Evolutionary conservation across 1,140 invertebrate genomes (phyloP).

Genomic region (Sogatella furcifera): DNA sequence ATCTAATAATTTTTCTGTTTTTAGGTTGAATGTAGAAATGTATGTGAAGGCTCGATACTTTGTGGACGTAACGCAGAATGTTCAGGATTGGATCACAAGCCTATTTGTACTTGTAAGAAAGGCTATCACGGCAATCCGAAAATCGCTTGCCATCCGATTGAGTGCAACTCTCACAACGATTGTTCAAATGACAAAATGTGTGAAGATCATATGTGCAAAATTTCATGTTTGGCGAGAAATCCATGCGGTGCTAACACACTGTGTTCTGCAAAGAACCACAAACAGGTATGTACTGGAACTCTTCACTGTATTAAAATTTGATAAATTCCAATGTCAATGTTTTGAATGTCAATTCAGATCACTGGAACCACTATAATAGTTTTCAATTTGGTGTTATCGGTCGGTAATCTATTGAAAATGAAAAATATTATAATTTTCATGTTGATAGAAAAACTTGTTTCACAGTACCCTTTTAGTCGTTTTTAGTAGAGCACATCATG

Average conservation of each 20-base stretch:
- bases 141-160: conserved; percentile 62
- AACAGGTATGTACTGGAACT: conserved; percentile 34
- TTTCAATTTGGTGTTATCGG: too few relatives aligned
- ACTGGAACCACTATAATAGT: too few relatives aligned
- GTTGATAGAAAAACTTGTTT: too few relatives aligned
- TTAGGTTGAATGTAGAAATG: conserved; percentile 53
- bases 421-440: too few relatives aligned
- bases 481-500: too few relatives aligned
- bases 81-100: conserved; percentile 50
- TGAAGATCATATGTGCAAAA: conserved; percentile 66
- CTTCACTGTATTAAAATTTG: not conserved
- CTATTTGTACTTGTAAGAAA: conserved; percentile 60
- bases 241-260: conserved; percentile 73
- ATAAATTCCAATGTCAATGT: too few relatives aligned
- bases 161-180: conserved; percentile 56
- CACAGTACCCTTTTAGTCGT: too few relatives aligned
- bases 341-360: too few relatives aligned
- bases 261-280: conserved; percentile 68
- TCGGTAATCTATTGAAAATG: too few relatives aligned
- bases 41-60: conserved; percentile 50
- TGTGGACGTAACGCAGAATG: conserved; percentile 77
- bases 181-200: conserved; percentile 76
- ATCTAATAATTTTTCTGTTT: not conserved
- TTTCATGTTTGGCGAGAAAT: conserved; percentile 67
- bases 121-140: conserved; percentile 71